Evolutionary conservation across 2,113 vertebrate genomes (phyloP), one percentile per base, ranked within the genome.

Genomic region (Calidris pygmaea): DNA sequence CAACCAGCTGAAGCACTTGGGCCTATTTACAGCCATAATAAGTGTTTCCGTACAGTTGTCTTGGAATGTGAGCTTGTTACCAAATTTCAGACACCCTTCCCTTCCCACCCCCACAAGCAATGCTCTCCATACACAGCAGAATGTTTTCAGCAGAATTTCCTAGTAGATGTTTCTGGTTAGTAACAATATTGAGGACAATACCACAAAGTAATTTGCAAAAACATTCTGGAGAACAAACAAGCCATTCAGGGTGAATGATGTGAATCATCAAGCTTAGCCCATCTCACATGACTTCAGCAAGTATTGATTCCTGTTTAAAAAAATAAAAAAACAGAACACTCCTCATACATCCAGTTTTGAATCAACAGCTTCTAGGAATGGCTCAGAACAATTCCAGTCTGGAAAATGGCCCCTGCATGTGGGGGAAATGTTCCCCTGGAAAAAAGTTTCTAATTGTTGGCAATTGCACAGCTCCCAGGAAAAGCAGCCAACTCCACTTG

Each of bases 191-290:
- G 82, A 89, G 78, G 87, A 95, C 89, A 95, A 89, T 91, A 93
- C 63, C 77, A 95, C 91, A 79, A 91, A 95, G 70, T 70, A 91
- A 94, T 96, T 30, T 89, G 94, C 89, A 89, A 92, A 97, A 97
- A 85, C 77, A 83, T 79, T 92, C 77, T 94, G 84, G 67, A 96
- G 93, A 95, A 96, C 94, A 97, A 96, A 81, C 10, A 75, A 96
- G 74, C 37, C 93, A 94, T 95, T 97, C 87, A 94, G 91, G 87
- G 77, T 62, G 50, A 95, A 43, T 4, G 35, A 78, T 63, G 78
- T 94, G 96, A 97, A 94, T 95, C 89, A 91, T 59, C 91, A 73
- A 73, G 81, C 73, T 89, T 63, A 90, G 48, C 48, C 80, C 84
- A 92, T 58, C 87, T 95, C 93, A 95, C 94, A 74, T 94, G 84